Percentiles rank a stretch among this genome's conserved stretches.
Conservation (phyloP, 2,113 vertebrate species). For the Scomber scombrus region DNA sequence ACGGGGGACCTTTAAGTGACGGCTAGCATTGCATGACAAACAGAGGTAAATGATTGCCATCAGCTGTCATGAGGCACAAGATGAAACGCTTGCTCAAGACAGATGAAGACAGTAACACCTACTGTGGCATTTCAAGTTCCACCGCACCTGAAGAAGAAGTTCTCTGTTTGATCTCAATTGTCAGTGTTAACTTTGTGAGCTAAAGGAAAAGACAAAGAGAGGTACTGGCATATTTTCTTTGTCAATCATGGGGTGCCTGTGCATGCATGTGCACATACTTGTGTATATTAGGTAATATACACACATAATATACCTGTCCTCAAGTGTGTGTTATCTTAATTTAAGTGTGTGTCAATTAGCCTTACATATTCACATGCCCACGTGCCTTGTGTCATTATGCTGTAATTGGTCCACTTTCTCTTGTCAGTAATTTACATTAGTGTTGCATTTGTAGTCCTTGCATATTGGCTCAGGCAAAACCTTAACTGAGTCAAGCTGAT, state of each 20-base stretch:
- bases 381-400: slow-evolving; percentile 61
- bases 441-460: slow-evolving; percentile 47
- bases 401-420: slow-evolving; percentile 61
- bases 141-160: slow-evolving; percentile 49
- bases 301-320: neutral
- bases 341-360: slow-evolving; percentile 16
- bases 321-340: neutral
- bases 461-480: slow-evolving; percentile 49
- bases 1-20: slow-evolving; percentile 42
- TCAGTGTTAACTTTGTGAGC: slow-evolving; percentile 41
- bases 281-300: neutral
- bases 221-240: slow-evolving; percentile 20
- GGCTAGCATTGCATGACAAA: slow-evolving; percentile 63
- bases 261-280: slow-evolving; percentile 15
- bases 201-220: slow-evolving; percentile 25
- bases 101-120: slow-evolving; percentile 38
- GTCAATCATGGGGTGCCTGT: neutral
- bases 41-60: slow-evolving; percentile 57
- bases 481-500: slow-evolving; percentile 73
- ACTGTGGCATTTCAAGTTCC: slow-evolving; percentile 20
- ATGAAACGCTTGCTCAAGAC: slow-evolving; percentile 58
- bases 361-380: slow-evolving; percentile 35
- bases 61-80: slow-evolving; percentile 69
- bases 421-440: slow-evolving; percentile 77
- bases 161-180: slow-evolving; percentile 58